Percentiles rank a stretch among this genome's conserved stretches.
Evolutionary conservation across 2,797 vertebrate species (phyloP).

Genomic region (Cyclopterus lumpus): DNA sequence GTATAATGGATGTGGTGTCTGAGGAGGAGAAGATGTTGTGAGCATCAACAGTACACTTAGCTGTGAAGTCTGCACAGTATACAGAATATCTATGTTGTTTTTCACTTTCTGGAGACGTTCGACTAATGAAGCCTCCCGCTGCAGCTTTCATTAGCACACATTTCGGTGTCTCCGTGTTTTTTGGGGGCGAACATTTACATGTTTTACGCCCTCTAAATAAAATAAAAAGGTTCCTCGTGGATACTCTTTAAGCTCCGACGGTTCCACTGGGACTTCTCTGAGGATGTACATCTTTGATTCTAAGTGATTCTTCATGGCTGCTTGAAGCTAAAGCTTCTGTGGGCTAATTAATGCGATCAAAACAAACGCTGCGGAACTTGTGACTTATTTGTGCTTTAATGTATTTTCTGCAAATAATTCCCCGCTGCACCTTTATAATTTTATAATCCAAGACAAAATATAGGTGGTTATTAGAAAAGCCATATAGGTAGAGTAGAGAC

Average conservation of each 20-base stretch:
- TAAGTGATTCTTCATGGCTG: slow-evolving; percentile 27
- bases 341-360: slow-evolving; percentile 54
- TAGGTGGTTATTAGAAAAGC: not conserved
- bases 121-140: slow-evolving; percentile 65
- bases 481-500: no score
- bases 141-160: slow-evolving; percentile 62
- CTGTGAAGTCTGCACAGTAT: slow-evolving; percentile 32
- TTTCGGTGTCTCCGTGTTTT: slow-evolving; percentile 62
- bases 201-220: slow-evolving; percentile 51
- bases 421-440: not conserved
- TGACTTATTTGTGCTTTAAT: slow-evolving; percentile 11
- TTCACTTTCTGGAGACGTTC: slow-evolving; percentile 55
- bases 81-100: slow-evolving; percentile 47
- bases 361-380: slow-evolving; percentile 1
- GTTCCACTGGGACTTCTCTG: slow-evolving; percentile 36
- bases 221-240: slow-evolving; percentile 50
- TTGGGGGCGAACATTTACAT: slow-evolving; percentile 55
- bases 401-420: slow-evolving; percentile 20
- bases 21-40: slow-evolving; percentile 27
- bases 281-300: slow-evolving; percentile 54
- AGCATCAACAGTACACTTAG: slow-evolving; percentile 32
- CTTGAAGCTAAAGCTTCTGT: slow-evolving; percentile 41
- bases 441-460: not conserved
- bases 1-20: slow-evolving; percentile 38
- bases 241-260: slow-evolving; percentile 40